Conservation (phyloP, 2,113 vertebrate species). For the Trachemys scripta region DNA sequence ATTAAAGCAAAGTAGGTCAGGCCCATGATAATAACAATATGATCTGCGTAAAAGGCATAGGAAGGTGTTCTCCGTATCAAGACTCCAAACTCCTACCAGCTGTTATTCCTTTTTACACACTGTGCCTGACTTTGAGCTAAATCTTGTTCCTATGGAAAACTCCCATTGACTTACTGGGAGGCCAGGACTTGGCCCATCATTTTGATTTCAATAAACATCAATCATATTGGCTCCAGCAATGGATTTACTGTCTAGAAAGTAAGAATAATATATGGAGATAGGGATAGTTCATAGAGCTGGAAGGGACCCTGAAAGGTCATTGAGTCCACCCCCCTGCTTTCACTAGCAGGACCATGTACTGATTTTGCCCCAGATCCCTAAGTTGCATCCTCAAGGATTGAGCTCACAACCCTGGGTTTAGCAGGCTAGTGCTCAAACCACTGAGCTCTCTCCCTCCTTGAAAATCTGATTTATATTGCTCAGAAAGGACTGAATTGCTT, state of each 20-base stretch:
- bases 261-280: no score
- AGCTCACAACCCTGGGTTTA: no score
- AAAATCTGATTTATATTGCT: background rate
- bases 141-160: conserved; percentile 17
- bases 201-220: background rate
- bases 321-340: no score
- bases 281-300: no score
- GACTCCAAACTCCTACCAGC: conserved; percentile 22
- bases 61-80: conserved; percentile 34
- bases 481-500: background rate
- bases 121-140: background rate
- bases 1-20: conserved; percentile 64
- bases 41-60: conserved; percentile 38
- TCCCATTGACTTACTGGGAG: background rate
- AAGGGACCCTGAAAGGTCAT: no score
- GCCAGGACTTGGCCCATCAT: background rate
- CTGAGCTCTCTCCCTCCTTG: no score
- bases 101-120: conserved; percentile 4
- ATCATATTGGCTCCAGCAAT: background rate
- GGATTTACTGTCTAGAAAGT: background rate
- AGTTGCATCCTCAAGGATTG: no score
- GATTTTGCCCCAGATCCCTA: no score
- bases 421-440: no score
- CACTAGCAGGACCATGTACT: no score
- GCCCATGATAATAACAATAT: conserved; percentile 2